Conservation (phyloP, 2,888 invertebrate species). For the Oxyteleia sp. region DNA sequence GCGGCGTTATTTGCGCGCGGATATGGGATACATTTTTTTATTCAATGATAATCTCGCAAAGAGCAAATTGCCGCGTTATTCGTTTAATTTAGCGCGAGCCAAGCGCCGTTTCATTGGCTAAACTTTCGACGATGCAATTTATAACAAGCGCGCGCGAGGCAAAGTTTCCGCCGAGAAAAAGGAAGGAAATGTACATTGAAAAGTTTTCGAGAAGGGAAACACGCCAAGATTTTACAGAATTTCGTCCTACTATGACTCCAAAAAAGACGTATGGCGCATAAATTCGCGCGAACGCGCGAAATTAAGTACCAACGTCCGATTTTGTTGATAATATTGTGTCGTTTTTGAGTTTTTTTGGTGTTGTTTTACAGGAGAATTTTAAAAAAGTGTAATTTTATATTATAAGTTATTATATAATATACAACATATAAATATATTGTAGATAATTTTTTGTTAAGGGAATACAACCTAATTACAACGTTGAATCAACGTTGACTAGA, state of each 20-base stretch:
- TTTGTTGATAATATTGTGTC: no score
- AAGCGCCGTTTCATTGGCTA: conserved; percentile 66
- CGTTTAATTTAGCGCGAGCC: conserved; percentile 67
- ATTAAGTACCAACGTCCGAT: conserved; percentile 31
- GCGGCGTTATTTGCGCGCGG: conserved; percentile 12
- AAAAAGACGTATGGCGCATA: conserved; percentile 50
- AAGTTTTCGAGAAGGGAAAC: conserved; percentile 71
- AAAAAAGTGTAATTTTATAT: no score
- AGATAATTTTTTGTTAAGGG: no score
- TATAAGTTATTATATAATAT: no score
- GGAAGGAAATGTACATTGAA: conserved; percentile 67
- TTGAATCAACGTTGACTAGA: no score
- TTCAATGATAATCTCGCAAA: conserved; percentile 59
- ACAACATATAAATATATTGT: no score
- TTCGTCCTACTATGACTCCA: conserved; percentile 46
- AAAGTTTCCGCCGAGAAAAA: conserved; percentile 57
- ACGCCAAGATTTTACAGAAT: conserved; percentile 54
- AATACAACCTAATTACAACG: no score
- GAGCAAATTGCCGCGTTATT: conserved; percentile 61
- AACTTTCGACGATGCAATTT: conserved; percentile 68
- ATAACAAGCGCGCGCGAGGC: conserved; percentile 65
- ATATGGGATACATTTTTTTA: conserved; percentile 47
- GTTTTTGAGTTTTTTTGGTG: no score
- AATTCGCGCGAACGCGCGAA: conserved; percentile 26
- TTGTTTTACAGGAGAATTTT: no score